Evolutionary conservation across 2,888 invertebrate genomes (phyloP), one percentile per base, ranked within the genome.

Genomic region (Sepioteuthis lessoniana): DNA sequence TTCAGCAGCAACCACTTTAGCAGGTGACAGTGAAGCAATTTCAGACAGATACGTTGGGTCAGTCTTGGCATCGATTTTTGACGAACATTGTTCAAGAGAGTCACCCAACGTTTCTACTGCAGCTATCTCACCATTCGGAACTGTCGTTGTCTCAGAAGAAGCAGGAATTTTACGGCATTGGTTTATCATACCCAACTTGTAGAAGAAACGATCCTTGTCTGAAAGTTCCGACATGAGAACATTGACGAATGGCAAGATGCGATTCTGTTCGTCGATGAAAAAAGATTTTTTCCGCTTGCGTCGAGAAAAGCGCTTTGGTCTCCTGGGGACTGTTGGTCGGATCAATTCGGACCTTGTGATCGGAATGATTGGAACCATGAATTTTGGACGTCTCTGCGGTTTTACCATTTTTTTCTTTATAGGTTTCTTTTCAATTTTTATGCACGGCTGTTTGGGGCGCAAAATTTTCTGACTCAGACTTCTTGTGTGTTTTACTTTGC

Each of bases 181-280:
- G 91, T 93, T 94, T 28, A 94, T 93, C 91, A 95, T 76, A 46
- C 93, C 94, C 50, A 95, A 90, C 91, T 94, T 93, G 93, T 91
- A 95, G 90, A 95, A 94, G 92, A 95, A 95, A 46, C 93, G 94
- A 90, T 95, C 94, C 90, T 95, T 94, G 50, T 94, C 94, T 38
- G 94, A 60, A 21, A 95, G 94, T 37, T 94, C 92, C 8, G 94
- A 94, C 37, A 94, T 93, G 10, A 93, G 90, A 7, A 94, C 55
- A 31, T 93, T 76, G 90, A 93, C 90, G 50, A 94, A 90, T 50
- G 94, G 94, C 38, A 94, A 90, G 55, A 94, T 76, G 37, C 76
- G 94, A 28, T 90, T 93, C 91, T 94, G 94, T 76, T 91, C 93
- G 19, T 47, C 42, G 25, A 90, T 76, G 50, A 35, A 37, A 28